Base-by-base conservation (phyloP, 2,888 invertebrate species). In the Tipula lateralis region DNA sequence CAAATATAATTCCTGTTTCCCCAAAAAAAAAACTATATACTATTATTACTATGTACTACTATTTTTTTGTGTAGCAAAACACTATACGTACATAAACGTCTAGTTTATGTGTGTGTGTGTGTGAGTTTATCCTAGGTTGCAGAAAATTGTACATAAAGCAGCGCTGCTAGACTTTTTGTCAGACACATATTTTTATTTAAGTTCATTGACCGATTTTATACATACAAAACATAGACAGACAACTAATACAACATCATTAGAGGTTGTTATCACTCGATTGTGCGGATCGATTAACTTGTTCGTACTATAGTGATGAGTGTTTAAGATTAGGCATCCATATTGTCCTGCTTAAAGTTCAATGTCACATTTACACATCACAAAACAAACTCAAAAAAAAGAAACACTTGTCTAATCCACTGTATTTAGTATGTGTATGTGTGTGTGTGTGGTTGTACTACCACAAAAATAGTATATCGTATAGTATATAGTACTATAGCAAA, bases 1-100 rank as follows among this genome's bases (percentile, higher is more conserved):
- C 66, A 66, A 66, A 66, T 66, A 24, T 66, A 24, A 66, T 24
- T 66, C 50, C 66, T 66, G 66, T 66, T 24, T 24, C 24, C 66
- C 66, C n/a, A n/a, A n/a, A n/a, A n/a, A n/a, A 24, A 66, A 66
- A 66, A 66, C 66, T 66, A 66, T 44, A 66, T 66, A 66, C 66
- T 24, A 66, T 66, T 66, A 50, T 16, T 50, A 50, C 44, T 50
- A 66, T 66, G 19, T 50, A 50, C 50, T 50, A 66, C 50, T 19
- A 50, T 50, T 50, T 50, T 50, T 50, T 19, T 50, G n/a, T 50
- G 50, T 50, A 19, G 50, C 50, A 19, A 50, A 50, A 44, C n/a
- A 44, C 44, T 44, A 44, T 16, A n/a, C 16, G 9, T 36, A n/a
- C n/a, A 32, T 32, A 32, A 7, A 32, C 32, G 3, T 12, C 39